Base-by-base conservation (phyloP, 2,113 vertebrate genomes). In the Corythoichthys haematopterus region DNA sequence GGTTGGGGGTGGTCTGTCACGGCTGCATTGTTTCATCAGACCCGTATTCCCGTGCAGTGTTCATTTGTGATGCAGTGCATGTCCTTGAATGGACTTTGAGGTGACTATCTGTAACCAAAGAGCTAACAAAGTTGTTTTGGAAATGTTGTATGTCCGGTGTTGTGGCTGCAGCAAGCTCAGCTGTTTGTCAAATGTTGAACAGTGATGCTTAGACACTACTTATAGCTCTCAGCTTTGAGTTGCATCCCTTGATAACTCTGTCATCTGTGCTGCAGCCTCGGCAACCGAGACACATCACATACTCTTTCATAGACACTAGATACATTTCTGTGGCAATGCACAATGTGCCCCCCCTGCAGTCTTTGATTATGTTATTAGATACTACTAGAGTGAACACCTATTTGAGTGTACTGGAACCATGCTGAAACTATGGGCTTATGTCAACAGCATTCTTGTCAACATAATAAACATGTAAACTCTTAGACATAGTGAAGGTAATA, bases 211-310 rank as follows among this genome's bases (percentile, higher is more conserved):
- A 78, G 74, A 66, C 53, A 43, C 87, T 80, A 83, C 82, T 87
- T 86, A 87, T 85, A 88, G 86, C 80, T 51, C 48, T 46, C 57
- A 65, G 73, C 66, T 76, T 72, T 91, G 80, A 84, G 76, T 77
- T 46, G 51, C 77, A 66, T 83, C 81, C 70, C 86, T 70, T 57
- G 75, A 82, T 78, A 85, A 72, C 82, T 83, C 77, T 73, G 76
- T 85, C 87, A 91, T 84, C 83, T 85, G 82, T 80, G 78, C 78
- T 43, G 60, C 71, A 78, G 76, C 83, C 88, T 47, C 63, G 75
- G 71, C 73, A 78, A 82, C 83, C 65, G 0, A 66, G 63, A 74
- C 71, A 53, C 64, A 88, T 69, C 75, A 86, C 72, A 82, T 77
- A 74, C 66, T 61, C 68, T 69, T 69, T 71, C 74, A 73, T 67